Conservation (phyloP, 2,113 vertebrate species). For the Charina bottae region DNA sequence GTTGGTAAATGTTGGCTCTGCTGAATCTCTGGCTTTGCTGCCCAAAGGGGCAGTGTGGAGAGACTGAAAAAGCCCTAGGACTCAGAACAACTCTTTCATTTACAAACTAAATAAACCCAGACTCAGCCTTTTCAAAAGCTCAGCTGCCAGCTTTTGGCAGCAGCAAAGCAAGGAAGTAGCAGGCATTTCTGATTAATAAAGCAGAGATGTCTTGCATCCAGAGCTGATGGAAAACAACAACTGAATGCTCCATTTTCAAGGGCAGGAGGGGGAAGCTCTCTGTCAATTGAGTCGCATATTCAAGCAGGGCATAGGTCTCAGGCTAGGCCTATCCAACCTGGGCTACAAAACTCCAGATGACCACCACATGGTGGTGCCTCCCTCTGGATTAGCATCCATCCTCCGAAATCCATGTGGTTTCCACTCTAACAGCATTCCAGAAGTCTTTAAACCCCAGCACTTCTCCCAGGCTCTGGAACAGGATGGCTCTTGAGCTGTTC, state of each 20-base stretch:
- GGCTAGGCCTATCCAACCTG: background rate
- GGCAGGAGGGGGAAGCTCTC: background rate
- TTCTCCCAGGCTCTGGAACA: background rate
- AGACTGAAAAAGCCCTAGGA: background rate
- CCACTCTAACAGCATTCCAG: background rate
- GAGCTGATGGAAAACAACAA: constrained; percentile 11
- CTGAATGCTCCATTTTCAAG: background rate
- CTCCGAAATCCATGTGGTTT: background rate
- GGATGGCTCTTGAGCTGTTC: background rate
- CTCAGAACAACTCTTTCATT: constrained; percentile 35
- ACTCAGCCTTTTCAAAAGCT: constrained; percentile 23
- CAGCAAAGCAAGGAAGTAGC: constrained; percentile 5
- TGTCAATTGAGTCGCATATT: background rate
- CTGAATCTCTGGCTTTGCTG: background rate
- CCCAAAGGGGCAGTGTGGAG: too few species aligned
- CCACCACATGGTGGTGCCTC: background rate
- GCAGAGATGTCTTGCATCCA: constrained; percentile 5
- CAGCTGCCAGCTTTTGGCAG: constrained; percentile 3
- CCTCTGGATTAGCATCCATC: background rate
- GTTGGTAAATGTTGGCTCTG: background rate
- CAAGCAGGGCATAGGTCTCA: background rate
- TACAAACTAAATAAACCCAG: constrained; percentile 29
- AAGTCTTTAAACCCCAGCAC: background rate
- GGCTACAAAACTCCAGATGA: background rate
- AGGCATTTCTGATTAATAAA: constrained; percentile 28